Base-by-base conservation (phyloP, 2,797 vertebrate species). In the Buceros bicornis region DNA sequence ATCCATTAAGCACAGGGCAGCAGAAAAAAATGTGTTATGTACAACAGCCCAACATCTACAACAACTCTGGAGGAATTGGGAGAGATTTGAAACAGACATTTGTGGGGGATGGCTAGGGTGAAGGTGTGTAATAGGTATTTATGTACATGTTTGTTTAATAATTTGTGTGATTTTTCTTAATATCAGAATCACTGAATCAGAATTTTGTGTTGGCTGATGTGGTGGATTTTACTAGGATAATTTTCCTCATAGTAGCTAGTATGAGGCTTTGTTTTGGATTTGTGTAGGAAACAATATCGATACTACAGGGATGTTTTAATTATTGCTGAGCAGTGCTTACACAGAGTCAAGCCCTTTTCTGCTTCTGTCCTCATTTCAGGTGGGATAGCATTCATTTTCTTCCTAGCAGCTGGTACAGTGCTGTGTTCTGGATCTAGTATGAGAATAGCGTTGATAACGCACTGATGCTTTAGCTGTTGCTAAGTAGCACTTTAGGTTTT, bases 111-210 rank as follows among this genome's bases (percentile, higher is more conserved):
- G 16, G 33, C 33, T 33, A 33, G 33, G 37, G 37, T 16, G 22
- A 13, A 25, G 1, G 4, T 35, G 37, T 40, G 37, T 12, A 57
- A 56, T 29, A 42, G 24, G 12, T 57, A 8, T 16, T n/a, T 33
- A 18, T 33, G 14, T 13, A 35, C 4, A 0, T 29, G 10, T 47
- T 33, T 70, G 20, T 47, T 47, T 80, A 25, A 66, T 31, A 70
- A 11, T 0, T 31, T 71, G 11, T 0, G 0, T 53, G 51, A 48
- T 33, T 70, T 70, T 5, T 69, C 35, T 81, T 13, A 24, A 19
- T 50, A 54, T 50, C 24, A 40, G 51, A 70, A 65, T 15, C 1
- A 2, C 24, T 60, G 40, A 73, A 54, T 33, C 10, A 79, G 28
- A 54, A 69, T 57, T 77, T 72, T 73, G 50, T 35, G 18, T 25